Evolutionary conservation across 1,140 invertebrate species (phyloP), one percentile per base, ranked within the genome.

Genomic region (Medauroidea extradentata): DNA sequence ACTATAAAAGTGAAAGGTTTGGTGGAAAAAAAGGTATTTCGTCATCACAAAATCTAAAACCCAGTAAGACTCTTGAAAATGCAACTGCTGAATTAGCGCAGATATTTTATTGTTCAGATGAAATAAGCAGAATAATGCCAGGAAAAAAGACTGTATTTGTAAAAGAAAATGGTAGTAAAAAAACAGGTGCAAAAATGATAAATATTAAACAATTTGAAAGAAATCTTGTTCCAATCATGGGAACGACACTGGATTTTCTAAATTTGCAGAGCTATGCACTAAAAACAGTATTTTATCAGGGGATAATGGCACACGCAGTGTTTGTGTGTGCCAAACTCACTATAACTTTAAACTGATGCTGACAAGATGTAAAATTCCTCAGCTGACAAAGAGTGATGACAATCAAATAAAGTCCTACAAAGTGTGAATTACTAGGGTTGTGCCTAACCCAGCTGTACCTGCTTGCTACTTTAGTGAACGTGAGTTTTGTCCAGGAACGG

Each of bases 291-390:
- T 46, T 5, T 46, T 46, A 46, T n/a, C n/a, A n/a, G n/a, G n/a
- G n/a, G n/a, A n/a, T n/a, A n/a, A n/a, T n/a, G n/a, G n/a, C n/a
- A n/a, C n/a, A n/a, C n/a, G 18, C n/a, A 11, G 44, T 46, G 44
- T 62, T n/a, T 62, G 61, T 41, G 61, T 62, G 19, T 63, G 62
- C 34, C 19, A 54, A 41, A 56, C 52, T 25, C 62, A 60, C 44
- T 55, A 61, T 24, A 63, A 63, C 44, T 29, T 63, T 13, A 63
- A 63, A 49, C 24, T 63, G 8, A 63, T 60, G 62, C 57, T 63
- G 18, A 21, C 18, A 50, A 39, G 42, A 19, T 42, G 42, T 5
- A 57, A 50, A 38, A 29, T 23, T 39, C 19, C 34, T 34, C 21
- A 13, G 49, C 23, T 57, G 16, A 57, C 55, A 24, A 24, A 34